Base-by-base conservation (phyloP, 1,140 invertebrate species). In the Nasonia vitripennis region DNA sequence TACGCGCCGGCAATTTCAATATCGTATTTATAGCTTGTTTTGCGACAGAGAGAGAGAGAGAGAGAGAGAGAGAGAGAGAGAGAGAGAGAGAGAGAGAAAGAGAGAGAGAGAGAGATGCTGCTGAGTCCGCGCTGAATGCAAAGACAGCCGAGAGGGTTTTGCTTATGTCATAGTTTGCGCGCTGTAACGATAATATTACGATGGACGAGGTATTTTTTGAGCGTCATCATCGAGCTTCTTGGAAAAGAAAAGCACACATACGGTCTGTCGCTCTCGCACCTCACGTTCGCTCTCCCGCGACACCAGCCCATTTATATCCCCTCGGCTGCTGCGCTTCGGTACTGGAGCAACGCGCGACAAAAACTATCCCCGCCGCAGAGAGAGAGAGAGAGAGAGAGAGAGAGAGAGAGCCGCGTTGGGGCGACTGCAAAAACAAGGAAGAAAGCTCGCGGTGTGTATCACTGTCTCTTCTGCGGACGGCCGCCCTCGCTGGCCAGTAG, bases 11-110 rank as follows among this genome's bases (percentile, higher is more conserved):
- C 20, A 45, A 79, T 83, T 77, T 83, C 81, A 68, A 83, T 77
- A 83, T 45, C 51, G 51, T 48, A 37, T 83, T 83, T 77, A 37
- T 23, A 77, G 12, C 81, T 83, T 74, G 55, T 45, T 67, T 62
- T 17, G 12, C 70, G 27, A 27, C 27, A 27, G 27, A 27, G 27
- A 27, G 27, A 27, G 27, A 0, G 27, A 27, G 27, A 27, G 27
- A 27, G 27, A 27, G 27, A 27, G 27, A 27, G 0, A 27, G 27
- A 27, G 0, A 27, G 27, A 27, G 27, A 27, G 27, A 27, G 27
- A 0, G 27, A 27, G 27, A 27, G 31, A 41, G 6, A 41, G 20
- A 10, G 2, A 12, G 67, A 20, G n/a, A n/a, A n/a, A 27, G 27
- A 0, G 27, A 27, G 27, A 27, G 31, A 41, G 6, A 41, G 20